Conservation (phyloP, 2,888 invertebrate genomes). For the Thumatha senex region DNA sequence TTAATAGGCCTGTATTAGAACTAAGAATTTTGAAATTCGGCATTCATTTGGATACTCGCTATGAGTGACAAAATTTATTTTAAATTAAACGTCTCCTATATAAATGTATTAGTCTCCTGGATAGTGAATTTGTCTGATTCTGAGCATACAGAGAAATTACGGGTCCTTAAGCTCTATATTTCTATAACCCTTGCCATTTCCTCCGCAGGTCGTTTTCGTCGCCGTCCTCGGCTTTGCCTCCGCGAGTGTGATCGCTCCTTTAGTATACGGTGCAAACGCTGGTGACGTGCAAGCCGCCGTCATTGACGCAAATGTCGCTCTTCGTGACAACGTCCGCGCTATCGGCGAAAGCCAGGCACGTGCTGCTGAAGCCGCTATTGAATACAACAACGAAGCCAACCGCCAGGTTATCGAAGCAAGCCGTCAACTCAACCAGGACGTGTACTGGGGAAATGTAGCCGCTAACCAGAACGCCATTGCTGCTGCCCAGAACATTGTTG, state of each 20-base stretch:
- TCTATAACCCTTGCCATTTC: no score
- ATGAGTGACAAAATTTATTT: no score
- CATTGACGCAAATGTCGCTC: slow-evolving; percentile 71
- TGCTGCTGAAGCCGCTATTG: slow-evolving; percentile 64
- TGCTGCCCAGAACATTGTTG: slow-evolving; percentile 73
- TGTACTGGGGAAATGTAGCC: slow-evolving; percentile 72
- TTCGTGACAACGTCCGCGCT: slow-evolving; percentile 64
- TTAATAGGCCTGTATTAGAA: no score
- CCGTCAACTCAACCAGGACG: slow-evolving; percentile 73
- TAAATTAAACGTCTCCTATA: no score
- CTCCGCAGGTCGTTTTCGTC: slow-evolving; percentile 68
- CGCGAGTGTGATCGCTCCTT: slow-evolving; percentile 65
- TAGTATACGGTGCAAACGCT: slow-evolving; percentile 62
- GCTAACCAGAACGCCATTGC: slow-evolving; percentile 72
- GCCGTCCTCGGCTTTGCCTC: slow-evolving; percentile 79
- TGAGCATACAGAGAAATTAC: no score
- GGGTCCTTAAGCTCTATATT: no score
- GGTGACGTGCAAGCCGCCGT: slow-evolving; percentile 76
- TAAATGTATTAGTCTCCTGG: no score
- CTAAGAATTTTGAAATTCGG: no score
- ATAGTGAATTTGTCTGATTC: no score
- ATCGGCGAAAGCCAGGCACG: slow-evolving; percentile 36
- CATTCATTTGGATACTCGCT: no score
- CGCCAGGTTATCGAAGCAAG: slow-evolving; percentile 61
- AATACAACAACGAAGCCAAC: slow-evolving; percentile 65